Base-by-base conservation (phyloP, 2,113 vertebrate species). In the Campylomormyrus tamandua region DNA sequence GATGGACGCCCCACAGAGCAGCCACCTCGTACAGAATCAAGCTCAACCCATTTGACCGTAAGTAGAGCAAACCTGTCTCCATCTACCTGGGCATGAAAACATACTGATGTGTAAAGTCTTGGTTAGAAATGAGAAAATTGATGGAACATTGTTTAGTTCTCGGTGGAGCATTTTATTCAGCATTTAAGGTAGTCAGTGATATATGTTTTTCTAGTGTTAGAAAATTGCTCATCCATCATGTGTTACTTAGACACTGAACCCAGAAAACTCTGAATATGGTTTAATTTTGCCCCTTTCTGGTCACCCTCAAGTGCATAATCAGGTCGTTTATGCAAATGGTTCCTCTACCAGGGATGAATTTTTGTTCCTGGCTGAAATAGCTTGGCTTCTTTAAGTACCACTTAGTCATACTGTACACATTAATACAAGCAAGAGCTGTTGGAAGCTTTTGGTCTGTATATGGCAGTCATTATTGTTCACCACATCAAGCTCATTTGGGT, bases 1-100 rank as follows among this genome's bases (percentile, higher is more conserved):
- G 94, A 88, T 99, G 98, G 98, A 95, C 96, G 1, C 95, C 97
- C 91, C 98, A 99, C 91, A 95, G 98, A 87, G 95, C 97, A 85
- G 98, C 98, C 42, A 97, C 98, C 19, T 99, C 98, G 6, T 99
- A 99, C 95, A 97, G 98, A 90, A 95, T 99, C 46, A 98, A 97
- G 92, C 91, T 99, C 83, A 97, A 96, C 89, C 98, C 98, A 52
- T 92, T 97, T 90, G 96, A 98, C 93, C 93, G 98, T 98, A 94
- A 92, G 94, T 95, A 66, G 49, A 27, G 49, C 48, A 17, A 17
- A 35, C 48, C 48, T 87, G 84, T 4, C 49, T 17, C 84, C n/a
- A 49, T 17, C 21, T 35, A 24, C 13, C 49, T 24, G 48, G 48
- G 49, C 19, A 84, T n/a, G 21, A 84, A 42, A 80, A 80, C 74